Evolutionary conservation across 2,113 vertebrate species (phyloP), one percentile per base, ranked within the genome.

Genomic region (Patagioenas fasciata): DNA sequence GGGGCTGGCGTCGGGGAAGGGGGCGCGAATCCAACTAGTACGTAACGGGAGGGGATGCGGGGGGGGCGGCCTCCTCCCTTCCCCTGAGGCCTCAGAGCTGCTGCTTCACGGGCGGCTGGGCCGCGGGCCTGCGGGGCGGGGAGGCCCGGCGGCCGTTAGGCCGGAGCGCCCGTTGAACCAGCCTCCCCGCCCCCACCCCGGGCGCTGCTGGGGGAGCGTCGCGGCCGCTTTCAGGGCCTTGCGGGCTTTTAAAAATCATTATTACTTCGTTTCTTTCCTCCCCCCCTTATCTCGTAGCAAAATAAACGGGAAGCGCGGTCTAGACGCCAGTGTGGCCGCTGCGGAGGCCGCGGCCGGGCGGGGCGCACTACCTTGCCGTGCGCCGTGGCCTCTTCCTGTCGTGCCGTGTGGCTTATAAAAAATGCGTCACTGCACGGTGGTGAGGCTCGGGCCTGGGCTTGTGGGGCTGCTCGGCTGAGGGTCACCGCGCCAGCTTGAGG

Each of bases 341-440:
- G 80, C 24, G 26, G 66, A 93, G 67, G 69, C 88, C 60, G 66
- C 57, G 83, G 83, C 92, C 91, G 85, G 92, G 94, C 73, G 94
- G 92, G 96, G 94, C 92, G 92, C 85, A n/a, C 87, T 89, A 19
- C 72, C 40, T 21, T 53, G 80, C 11, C 5, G 61, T 31, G 80
- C 42, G 57, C 23, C 44, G 71, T 10, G 51, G 85, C 31, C 7
- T 84, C 26, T 34, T 87, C 61, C 84, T 74, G 71, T 65, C 74
- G 75, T 92, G 91, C 91, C n/a, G 65, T 82, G 53, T 57, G 66
- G 47, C 72, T 23, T 36, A 71, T 42, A 18, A 64, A 93, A 89
- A 91, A 53, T 96, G 96, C 96, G 96, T 96, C 94, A 96, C 70
- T 44, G 53, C 38, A 2, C 71, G 23, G 32, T 32, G 23, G 32